Conservation (phyloP, 2,797 vertebrate species). For the Lepidocolaptes lacrymiger region DNA sequence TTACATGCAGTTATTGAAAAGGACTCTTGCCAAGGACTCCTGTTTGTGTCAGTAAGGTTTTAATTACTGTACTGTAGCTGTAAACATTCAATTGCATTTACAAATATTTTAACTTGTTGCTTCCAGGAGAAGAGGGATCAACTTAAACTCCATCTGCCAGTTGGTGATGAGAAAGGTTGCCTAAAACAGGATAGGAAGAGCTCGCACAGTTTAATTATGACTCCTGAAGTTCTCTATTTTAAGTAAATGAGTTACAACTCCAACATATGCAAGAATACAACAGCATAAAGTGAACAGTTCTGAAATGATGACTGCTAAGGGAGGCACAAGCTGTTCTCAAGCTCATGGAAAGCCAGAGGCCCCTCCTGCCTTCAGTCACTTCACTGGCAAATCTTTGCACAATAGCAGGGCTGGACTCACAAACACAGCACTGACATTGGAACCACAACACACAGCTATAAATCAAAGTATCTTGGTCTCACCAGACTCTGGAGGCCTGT, state of each 20-base stretch:
- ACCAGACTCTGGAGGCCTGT: background rate
- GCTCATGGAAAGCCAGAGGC: background rate
- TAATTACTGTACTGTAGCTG: background rate
- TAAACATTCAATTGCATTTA: slow-evolving; percentile 1
- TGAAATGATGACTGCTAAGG: background rate
- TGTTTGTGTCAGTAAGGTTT: background rate
- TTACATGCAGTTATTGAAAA: background rate
- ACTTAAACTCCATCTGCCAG: slow-evolving; percentile 40
- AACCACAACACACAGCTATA: background rate
- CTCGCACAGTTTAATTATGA: background rate
- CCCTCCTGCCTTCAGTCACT: background rate
- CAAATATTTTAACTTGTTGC: slow-evolving; percentile 25
- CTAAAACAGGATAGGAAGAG: background rate
- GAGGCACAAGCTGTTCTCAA: background rate
- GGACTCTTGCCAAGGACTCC: background rate
- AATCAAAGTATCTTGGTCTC: background rate
- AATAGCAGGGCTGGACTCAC: background rate
- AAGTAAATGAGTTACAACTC: background rate
- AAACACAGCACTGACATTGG: background rate
- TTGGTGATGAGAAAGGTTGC: background rate
- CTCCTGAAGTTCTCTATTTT: slow-evolving; percentile 32
- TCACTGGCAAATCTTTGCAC: background rate
- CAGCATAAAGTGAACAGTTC: slow-evolving; percentile 7
- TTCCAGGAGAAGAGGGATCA: slow-evolving; percentile 28
- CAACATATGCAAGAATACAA: slow-evolving; percentile 20